Evolutionary conservation across 1,140 invertebrate species (phyloP).

Genomic region (Gryllus bimaculatus): DNA sequence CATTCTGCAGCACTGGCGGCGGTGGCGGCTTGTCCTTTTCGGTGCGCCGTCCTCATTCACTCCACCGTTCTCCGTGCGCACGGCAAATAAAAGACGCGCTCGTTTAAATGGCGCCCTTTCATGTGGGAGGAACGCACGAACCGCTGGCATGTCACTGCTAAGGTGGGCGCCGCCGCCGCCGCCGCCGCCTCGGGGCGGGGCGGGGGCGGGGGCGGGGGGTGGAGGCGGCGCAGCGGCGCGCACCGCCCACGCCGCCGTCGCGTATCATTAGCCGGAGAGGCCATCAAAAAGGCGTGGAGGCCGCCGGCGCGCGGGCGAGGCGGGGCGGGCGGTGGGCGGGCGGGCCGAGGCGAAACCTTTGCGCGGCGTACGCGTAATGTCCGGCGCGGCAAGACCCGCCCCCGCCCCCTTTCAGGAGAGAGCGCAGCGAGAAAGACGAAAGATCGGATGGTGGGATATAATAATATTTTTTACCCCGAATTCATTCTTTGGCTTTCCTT

Average conservation of each 20-base stretch:
- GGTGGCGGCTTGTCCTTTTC: background rate
- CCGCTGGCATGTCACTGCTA: background rate
- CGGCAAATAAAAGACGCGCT: background rate
- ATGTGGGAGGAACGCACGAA: background rate
- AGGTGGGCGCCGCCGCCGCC: too few species aligned
- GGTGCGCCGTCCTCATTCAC: background rate
- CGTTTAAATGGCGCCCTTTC: background rate
- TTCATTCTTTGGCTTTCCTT: slow-evolving; percentile 15
- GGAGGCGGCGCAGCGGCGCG: too few species aligned
- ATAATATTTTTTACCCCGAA: slow-evolving; percentile 2
- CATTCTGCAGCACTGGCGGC: too few species aligned
- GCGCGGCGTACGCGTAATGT: too few species aligned
- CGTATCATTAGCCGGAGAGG: background rate
- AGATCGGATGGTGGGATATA: background rate
- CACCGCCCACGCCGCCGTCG: background rate
- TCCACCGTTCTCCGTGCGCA: background rate
- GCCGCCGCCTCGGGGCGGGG: too few species aligned
- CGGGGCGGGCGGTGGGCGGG: background rate
- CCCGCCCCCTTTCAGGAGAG: background rate
- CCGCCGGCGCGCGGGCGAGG: too few species aligned
- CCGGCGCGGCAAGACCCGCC: background rate
- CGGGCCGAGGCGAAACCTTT: background rate
- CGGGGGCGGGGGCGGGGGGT: too few species aligned
- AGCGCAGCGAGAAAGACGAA: background rate
- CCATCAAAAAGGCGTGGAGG: background rate